phyloP scores from a whole-genome alignment of 2,113 vertebrate genomes.

The Chloebia gouldiae region DNA sequence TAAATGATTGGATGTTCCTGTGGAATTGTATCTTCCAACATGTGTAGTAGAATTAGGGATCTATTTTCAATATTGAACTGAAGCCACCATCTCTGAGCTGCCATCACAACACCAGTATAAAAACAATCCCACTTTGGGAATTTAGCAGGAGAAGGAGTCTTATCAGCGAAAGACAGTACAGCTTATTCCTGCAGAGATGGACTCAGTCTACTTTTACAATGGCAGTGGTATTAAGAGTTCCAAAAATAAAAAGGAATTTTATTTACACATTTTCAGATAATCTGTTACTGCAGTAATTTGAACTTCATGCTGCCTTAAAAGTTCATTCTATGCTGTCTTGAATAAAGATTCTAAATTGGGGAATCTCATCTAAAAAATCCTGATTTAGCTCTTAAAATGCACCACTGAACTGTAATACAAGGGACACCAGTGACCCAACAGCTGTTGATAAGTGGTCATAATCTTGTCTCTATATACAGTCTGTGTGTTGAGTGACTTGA shows the following conservation, averaged over 20 bases:
- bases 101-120: neutral
- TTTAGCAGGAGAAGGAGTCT: neutral
- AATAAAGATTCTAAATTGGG: neutral
- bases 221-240: neutral
- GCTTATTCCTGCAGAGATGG: neutral
- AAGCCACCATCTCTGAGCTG: neutral
- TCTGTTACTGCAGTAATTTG: neutral
- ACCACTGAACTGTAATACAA: neutral
- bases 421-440: neutral
- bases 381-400: neutral
- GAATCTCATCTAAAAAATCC: neutral
- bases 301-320: neutral
- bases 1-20: neutral
- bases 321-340: neutral
- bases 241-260: neutral
- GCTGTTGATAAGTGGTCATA: neutral
- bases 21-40: neutral
- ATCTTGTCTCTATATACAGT: neutral
- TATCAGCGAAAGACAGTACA: neutral
- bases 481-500: neutral
- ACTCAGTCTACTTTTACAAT: neutral
- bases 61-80: neutral
- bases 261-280: neutral
- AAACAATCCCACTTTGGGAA: neutral
- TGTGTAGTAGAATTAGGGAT: neutral